Evolutionary conservation across 2,888 invertebrate species (phyloP).

Genomic region (Sabatieria punctata): DNA sequence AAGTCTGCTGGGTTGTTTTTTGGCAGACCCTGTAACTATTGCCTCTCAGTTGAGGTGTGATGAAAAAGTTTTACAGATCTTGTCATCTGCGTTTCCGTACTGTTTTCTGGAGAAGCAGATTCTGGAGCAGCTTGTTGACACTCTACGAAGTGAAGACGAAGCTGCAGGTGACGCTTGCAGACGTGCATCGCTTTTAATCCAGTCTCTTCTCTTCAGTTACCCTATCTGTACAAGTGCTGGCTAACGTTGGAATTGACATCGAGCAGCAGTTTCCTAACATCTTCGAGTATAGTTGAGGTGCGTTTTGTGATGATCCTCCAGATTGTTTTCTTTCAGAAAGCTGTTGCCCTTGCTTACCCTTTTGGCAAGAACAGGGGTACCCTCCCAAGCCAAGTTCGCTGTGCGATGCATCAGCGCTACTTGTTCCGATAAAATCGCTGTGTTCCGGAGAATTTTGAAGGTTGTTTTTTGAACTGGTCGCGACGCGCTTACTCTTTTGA

Average conservation of each 20-base stretch:
- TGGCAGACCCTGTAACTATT: no score
- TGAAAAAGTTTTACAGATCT: no score
- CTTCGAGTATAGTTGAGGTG: constrained; percentile 26
- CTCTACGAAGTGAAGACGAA: neutral
- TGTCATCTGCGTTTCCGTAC: neutral
- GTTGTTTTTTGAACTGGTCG: constrained; percentile 27
- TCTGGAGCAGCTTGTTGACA: neutral
- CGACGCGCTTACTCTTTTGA: neutral
- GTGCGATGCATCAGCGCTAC: constrained; percentile 57
- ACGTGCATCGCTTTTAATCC: no score
- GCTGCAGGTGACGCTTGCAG: neutral
- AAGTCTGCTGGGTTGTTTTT: no score
- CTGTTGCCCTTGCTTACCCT: constrained; percentile 70
- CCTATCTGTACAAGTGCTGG: constrained; percentile 28
- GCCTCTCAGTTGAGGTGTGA: no score
- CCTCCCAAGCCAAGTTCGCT: constrained; percentile 90
- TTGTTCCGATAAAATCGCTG: constrained; percentile 39
- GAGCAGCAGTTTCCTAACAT: constrained; percentile 31
- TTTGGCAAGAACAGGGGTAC: constrained; percentile 69
- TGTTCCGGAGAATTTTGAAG: constrained; percentile 31
- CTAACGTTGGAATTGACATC: constrained; percentile 32
- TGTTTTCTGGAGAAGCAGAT: neutral
- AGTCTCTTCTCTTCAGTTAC: no score
- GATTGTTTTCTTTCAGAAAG: constrained; percentile 38
- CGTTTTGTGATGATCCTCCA: neutral